phyloP scores from a whole-genome alignment of 2,888 invertebrate genomes.

The Folsomia manolachei region DNA sequence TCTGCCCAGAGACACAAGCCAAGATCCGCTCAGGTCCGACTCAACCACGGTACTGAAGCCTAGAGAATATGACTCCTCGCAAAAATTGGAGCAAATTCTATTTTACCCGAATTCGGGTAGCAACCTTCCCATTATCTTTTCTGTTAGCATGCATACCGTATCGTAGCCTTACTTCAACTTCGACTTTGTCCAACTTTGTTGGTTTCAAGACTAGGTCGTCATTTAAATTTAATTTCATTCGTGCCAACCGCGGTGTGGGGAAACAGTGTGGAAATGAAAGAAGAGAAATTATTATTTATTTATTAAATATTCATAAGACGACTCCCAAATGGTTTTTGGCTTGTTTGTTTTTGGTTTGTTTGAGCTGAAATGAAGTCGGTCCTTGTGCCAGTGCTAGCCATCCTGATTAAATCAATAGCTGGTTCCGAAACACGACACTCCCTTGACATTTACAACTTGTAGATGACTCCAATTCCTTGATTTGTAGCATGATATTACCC shows the following conservation, averaged over 20 bases:
- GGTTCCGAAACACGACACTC: no score
- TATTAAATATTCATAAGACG: slow-evolving; percentile 20
- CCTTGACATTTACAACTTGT: slow-evolving; percentile 1
- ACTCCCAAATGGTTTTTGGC: slow-evolving; percentile 10
- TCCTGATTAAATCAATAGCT: background rate
- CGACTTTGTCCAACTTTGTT: background rate
- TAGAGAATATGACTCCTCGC: background rate
- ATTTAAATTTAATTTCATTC: background rate
- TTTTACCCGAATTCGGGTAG: slow-evolving; percentile 1
- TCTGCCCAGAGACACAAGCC: background rate
- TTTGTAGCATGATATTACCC: no score
- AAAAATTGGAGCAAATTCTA: slow-evolving; percentile 4
- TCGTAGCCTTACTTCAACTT: background rate
- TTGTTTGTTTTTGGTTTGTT: no score
- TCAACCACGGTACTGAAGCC: background rate
- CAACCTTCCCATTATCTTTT: background rate
- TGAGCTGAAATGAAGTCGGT: slow-evolving; percentile 5
- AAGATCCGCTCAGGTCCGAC: no score
- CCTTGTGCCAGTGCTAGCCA: background rate
- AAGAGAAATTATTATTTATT: slow-evolving; percentile 22
- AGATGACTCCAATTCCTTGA: no score
- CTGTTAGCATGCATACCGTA: no score
- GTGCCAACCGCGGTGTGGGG: no score
- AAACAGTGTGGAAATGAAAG: no score
- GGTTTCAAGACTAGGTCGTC: background rate